phyloP scores from a whole-genome alignment of 2,888 invertebrate species.

The Drosophila pseudotakahashii region DNA sequence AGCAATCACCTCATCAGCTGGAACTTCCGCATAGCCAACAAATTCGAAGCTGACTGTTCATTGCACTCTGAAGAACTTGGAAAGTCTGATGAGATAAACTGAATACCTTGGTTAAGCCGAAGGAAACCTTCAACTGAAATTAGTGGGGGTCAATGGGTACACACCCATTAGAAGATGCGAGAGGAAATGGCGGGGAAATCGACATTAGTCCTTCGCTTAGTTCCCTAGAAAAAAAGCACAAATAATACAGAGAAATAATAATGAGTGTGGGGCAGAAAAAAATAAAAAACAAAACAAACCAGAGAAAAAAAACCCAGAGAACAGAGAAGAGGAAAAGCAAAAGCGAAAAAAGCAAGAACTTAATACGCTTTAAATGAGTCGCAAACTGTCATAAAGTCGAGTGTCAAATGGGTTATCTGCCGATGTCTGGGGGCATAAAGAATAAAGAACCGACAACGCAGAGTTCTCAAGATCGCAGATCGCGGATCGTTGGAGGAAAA shows the following conservation, averaged over 20 bases:
- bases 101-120: neutral
- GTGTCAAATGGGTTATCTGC: slow-evolving; percentile 52
- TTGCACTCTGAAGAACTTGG: neutral
- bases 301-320: slow-evolving; percentile 5
- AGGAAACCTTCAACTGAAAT: neutral
- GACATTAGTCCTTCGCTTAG: slow-evolving; percentile 15
- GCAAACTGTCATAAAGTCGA: slow-evolving; percentile 48
- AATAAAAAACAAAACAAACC: no score
- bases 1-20: neutral
- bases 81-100: neutral
- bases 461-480: slow-evolving; percentile 49
- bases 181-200: neutral
- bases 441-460: slow-evolving; percentile 56
- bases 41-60: neutral
- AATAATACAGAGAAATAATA: slow-evolving; percentile 1
- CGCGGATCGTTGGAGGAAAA: slow-evolving; percentile 46
- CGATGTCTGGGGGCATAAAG: slow-evolving; percentile 28
- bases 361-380: slow-evolving; percentile 48
- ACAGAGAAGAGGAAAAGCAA: neutral
- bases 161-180: slow-evolving; percentile 10
- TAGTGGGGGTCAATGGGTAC: slow-evolving; percentile 12
- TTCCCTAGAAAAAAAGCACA: slow-evolving; percentile 27
- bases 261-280: slow-evolving; percentile 15
- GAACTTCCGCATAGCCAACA: slow-evolving; percentile 6
- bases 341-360: slow-evolving; percentile 25